Percentiles rank a stretch among this genome's conserved stretches.
These are phyloP conservation scores for Aplidium turbinatum DNA, from an alignment of 23 tunicate genomes.

Conservation along the genomic window DNA sequence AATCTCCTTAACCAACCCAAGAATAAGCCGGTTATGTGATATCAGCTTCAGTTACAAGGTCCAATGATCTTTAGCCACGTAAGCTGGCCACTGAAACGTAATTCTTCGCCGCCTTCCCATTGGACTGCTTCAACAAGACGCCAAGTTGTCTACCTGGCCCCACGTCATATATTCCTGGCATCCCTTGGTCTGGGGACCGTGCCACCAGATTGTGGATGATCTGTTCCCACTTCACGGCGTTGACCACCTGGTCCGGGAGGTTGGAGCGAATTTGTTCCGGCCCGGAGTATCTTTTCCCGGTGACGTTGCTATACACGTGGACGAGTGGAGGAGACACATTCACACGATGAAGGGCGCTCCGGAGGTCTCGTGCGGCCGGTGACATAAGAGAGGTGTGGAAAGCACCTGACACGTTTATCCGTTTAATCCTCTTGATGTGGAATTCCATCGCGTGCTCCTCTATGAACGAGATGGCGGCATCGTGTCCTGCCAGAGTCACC, in stretches of 20 bases:
- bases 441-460: conserved; percentile 18
- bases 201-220: conserved; percentile 50
- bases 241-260: conserved; percentile 49
- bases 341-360: conserved; percentile 20
- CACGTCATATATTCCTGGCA: conserved; percentile 57
- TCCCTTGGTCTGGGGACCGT: conserved; percentile 8
- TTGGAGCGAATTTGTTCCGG: conserved; percentile 37
- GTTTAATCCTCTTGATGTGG: conserved; percentile 39
- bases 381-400: conserved; percentile 78
- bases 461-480: conserved; percentile 53
- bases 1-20: too few relatives aligned
- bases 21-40: too few relatives aligned
- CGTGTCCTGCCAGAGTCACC: conserved; percentile 77
- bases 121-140: conserved; percentile 58
- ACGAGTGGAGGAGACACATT: conserved; percentile 48
- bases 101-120: conserved; percentile 68
- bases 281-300: conserved; percentile 53
- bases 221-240: conserved; percentile 82
- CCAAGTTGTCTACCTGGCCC: conserved; percentile 78
- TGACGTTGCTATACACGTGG: conserved; percentile 59
- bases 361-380: conserved; percentile 35
- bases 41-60: too few relatives aligned
- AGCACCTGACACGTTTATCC: conserved; percentile 81
- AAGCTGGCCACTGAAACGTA: conserved; percentile 27
- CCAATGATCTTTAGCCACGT: too few relatives aligned